phyloP scores from a whole-genome alignment of 2,888 invertebrate genomes.

The Phalangium opilio region DNA sequence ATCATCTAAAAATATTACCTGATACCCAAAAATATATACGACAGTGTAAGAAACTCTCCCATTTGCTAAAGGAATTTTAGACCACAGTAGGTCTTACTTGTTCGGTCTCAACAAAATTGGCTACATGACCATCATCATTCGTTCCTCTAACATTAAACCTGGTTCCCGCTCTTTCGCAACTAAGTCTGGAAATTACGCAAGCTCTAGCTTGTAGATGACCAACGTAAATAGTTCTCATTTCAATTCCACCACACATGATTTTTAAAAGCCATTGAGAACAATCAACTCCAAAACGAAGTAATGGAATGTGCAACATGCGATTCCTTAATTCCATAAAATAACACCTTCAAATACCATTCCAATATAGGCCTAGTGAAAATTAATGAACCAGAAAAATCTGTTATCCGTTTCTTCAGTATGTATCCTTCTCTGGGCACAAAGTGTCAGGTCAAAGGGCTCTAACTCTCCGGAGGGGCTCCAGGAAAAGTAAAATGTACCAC shows the following conservation, averaged over 20 bases:
- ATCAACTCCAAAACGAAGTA: constrained; percentile 79
- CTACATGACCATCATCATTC: constrained; percentile 97
- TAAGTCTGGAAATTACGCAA: constrained; percentile 85
- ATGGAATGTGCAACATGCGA: constrained; percentile 80
- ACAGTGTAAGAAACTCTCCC: too few species aligned
- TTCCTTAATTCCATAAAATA: constrained; percentile 50
- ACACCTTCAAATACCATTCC: constrained; percentile 11
- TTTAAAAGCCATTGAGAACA: constrained; percentile 81
- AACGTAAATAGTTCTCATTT: constrained; percentile 95
- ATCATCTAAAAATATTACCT: constrained; percentile 48
- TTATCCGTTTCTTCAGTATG: constrained; percentile 72
- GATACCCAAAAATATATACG: constrained; percentile 12
- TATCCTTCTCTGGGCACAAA: constrained; percentile 78
- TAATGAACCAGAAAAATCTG: constrained; percentile 81
- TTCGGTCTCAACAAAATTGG: constrained; percentile 99
- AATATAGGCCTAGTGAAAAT: not conserved
- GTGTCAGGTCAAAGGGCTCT: constrained; percentile 66
- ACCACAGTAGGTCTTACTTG: constrained; percentile 47
- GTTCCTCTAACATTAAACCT: constrained; percentile 96
- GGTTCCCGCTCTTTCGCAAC: constrained; percentile 95
- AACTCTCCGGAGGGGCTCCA: constrained; percentile 42
- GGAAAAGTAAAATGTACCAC: constrained; percentile 97
- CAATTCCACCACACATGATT: constrained; percentile 93
- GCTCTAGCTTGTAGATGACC: constrained; percentile 86
- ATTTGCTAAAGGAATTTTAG: too few species aligned